Evolutionary conservation across 2,113 vertebrate species (phyloP).

Genomic region (zebrafish (Danio rerio)): DNA sequence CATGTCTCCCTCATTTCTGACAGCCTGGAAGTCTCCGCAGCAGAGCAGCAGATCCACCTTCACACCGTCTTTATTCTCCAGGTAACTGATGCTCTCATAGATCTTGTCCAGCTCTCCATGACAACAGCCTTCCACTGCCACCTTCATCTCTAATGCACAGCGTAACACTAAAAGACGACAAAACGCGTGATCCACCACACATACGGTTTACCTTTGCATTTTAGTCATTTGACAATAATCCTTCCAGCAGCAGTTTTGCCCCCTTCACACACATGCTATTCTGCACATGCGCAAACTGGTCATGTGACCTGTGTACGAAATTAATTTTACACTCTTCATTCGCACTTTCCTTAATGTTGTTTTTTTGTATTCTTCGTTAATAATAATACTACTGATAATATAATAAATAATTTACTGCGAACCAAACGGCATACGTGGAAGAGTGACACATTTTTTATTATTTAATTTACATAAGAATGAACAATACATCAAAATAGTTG

Average conservation of each 20-base stretch:
- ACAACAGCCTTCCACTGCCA: constrained; percentile 94
- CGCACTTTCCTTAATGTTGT: constrained; percentile 13
- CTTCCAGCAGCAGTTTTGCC: background rate
- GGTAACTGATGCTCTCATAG: constrained; percentile 89
- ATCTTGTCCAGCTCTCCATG: constrained; percentile 95
- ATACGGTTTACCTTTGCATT: background rate
- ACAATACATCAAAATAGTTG: background rate
- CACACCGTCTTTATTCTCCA: constrained; percentile 84
- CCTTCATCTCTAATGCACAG: constrained; percentile 81
- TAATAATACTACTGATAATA: background rate
- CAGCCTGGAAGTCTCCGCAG: constrained; percentile 96
- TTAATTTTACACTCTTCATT: background rate
- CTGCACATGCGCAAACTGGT: constrained; percentile 1
- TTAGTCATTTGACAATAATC: background rate
- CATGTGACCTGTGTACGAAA: background rate
- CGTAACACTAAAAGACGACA: background rate
- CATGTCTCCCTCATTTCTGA: constrained; percentile 93
- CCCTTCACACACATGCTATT: background rate
- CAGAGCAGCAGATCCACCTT: constrained; percentile 86
- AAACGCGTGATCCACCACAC: background rate
- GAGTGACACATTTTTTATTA: background rate
- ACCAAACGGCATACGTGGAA: background rate
- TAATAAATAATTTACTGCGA: too few species aligned
- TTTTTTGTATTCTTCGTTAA: background rate
- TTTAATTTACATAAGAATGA: background rate